Conservation (phyloP, 2,797 vertebrate species). For the Borostomias antarcticus region DNA sequence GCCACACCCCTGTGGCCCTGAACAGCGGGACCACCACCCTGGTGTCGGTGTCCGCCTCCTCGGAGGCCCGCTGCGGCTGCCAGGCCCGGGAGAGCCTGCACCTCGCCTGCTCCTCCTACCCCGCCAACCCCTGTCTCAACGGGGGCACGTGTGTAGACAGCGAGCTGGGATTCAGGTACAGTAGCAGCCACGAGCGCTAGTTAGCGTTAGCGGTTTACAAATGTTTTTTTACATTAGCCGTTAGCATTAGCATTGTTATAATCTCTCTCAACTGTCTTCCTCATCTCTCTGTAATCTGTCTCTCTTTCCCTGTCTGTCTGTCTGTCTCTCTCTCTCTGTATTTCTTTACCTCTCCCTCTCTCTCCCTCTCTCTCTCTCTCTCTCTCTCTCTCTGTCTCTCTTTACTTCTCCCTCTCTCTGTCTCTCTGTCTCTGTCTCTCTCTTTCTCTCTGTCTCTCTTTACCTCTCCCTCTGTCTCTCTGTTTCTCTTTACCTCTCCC, state of each 20-base stretch:
- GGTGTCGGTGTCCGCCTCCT: conserved; percentile 78
- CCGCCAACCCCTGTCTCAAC: conserved; percentile 82
- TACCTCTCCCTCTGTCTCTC: not conserved
- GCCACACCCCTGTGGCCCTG: conserved; percentile 72
- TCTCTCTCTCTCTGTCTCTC: conserved; percentile 1
- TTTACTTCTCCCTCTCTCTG: not conserved
- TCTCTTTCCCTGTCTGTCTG: not conserved
- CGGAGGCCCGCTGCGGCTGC: conserved; percentile 77
- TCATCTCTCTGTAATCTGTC: no score
- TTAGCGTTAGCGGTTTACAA: conserved; percentile 6
- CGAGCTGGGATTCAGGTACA: conserved; percentile 84
- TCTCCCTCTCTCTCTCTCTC: conserved; percentile 5
- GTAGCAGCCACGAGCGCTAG: not conserved
- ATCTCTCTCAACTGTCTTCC: no score
- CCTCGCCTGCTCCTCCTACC: conserved; percentile 80
- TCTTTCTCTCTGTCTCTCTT: not conserved
- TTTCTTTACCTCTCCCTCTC: not conserved
- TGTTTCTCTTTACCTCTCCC: not conserved
- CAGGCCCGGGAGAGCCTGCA: conserved; percentile 73
- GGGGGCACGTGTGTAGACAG: conserved; percentile 83
- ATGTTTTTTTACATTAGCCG: not conserved
- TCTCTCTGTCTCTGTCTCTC: not conserved
- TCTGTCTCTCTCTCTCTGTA: not conserved
- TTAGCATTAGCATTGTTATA: not conserved
- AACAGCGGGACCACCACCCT: conserved; percentile 74